These are phyloP conservation scores for Macropis europaea DNA, from an alignment of 2,888 invertebrate species.

Conservation along the genomic window DNA sequence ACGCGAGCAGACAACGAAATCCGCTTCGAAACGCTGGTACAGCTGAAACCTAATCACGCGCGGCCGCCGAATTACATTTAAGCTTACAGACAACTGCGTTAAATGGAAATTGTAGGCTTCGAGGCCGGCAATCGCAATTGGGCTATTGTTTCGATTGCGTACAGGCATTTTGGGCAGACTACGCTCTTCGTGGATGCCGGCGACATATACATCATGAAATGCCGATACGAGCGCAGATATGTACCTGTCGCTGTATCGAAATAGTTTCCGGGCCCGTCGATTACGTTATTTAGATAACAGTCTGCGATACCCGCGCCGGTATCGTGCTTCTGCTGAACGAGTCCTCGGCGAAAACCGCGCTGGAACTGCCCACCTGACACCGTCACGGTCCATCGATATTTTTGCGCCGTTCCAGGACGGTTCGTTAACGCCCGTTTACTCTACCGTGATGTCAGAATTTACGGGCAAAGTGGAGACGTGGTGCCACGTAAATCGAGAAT, in stretches of 20 bases:
- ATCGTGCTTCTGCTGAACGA: slow-evolving; percentile 41
- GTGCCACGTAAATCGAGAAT: too few relatives aligned
- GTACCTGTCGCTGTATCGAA: slow-evolving; percentile 54
- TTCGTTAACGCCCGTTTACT: slow-evolving; percentile 52
- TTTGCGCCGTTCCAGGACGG: slow-evolving; percentile 41
- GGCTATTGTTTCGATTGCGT: slow-evolving; percentile 73
- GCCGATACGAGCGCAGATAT: slow-evolving; percentile 52
- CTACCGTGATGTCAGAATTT: slow-evolving; percentile 37
- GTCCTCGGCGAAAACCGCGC: slow-evolving; percentile 20
- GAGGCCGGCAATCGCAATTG: slow-evolving; percentile 65
- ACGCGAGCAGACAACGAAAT: slow-evolving; percentile 36
- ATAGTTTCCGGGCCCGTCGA: slow-evolving; percentile 61
- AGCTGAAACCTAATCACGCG: slow-evolving; percentile 65
- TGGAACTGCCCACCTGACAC: background rate
- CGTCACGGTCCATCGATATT: slow-evolving; percentile 45
- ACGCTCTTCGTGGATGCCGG: slow-evolving; percentile 32
- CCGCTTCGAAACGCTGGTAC: slow-evolving; percentile 53
- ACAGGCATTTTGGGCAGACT: slow-evolving; percentile 65
- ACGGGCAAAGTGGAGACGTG: slow-evolving; percentile 34
- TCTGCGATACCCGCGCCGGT: slow-evolving; percentile 28
- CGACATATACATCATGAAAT: slow-evolving; percentile 53
- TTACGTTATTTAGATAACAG: slow-evolving; percentile 61
- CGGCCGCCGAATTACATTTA: slow-evolving; percentile 69
- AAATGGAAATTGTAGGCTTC: slow-evolving; percentile 72
- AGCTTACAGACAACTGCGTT: slow-evolving; percentile 71